Evolutionary conservation across 2,888 invertebrate species (phyloP).

Genomic region (Hemaris fuciformis): DNA sequence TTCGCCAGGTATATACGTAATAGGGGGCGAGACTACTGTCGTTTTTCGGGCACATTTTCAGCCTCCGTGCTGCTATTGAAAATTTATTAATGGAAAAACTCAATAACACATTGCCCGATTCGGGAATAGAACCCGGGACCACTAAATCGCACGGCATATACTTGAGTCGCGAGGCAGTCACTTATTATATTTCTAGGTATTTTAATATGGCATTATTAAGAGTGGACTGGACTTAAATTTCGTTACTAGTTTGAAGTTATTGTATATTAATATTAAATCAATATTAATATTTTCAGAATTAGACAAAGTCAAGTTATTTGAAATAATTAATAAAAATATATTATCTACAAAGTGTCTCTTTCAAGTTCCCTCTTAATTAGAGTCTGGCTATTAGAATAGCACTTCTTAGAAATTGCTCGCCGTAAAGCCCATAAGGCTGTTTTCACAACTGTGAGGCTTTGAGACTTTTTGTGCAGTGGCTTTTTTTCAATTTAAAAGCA

Average conservation of each 20-base stretch:
- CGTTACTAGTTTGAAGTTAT: not conserved
- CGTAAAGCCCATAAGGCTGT: not conserved
- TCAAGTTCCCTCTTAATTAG: constrained; percentile 20
- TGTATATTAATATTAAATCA: too few relatives aligned
- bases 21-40: too few relatives aligned
- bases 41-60: too few relatives aligned
- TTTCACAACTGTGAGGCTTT: not conserved
- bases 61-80: too few relatives aligned
- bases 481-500: not conserved
- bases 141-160: too few relatives aligned
- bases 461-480: not conserved
- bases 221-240: not conserved
- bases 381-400: constrained; percentile 19
- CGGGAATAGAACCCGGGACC: too few relatives aligned
- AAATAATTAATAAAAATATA: not conserved
- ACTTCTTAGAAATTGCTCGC: constrained; percentile 7
- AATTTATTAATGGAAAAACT: too few relatives aligned
- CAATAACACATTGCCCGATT: too few relatives aligned
- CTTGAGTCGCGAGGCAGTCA: too few relatives aligned
- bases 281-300: not conserved
- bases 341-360: constrained; percentile 6
- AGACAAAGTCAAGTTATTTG: not conserved
- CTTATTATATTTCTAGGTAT: too few relatives aligned
- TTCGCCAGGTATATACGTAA: too few relatives aligned
- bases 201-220: too few relatives aligned